phyloP scores from a whole-genome alignment of 23 tunicate species.

The Phallusia fumigata region DNA sequence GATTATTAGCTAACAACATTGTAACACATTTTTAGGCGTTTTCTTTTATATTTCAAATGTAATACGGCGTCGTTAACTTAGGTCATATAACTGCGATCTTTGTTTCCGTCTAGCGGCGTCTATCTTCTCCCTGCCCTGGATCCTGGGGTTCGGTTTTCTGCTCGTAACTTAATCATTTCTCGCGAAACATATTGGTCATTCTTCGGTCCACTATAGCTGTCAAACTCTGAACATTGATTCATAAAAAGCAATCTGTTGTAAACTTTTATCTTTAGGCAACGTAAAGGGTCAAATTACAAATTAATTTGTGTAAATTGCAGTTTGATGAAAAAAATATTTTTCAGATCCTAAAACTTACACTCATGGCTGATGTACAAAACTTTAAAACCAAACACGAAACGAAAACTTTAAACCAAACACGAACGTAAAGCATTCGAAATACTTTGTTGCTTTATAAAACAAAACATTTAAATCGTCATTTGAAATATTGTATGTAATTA shows the following conservation, averaged over 20 bases:
- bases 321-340: not conserved
- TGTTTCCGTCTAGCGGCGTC: not conserved
- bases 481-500: too few relatives aligned
- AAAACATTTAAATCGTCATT: too few relatives aligned
- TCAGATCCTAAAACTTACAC: not conserved
- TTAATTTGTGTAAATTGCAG: too few relatives aligned
- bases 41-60: not conserved
- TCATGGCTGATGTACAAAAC: too few relatives aligned
- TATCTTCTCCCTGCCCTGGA: constrained; percentile 8
- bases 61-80: not conserved
- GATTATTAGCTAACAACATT: too few relatives aligned
- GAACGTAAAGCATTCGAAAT: too few relatives aligned
- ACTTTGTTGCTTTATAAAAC: too few relatives aligned
- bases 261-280: too few relatives aligned
- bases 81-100: not conserved
- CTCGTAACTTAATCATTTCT: constrained; percentile 25
- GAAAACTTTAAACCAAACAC: too few relatives aligned
- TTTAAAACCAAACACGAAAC: too few relatives aligned
- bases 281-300: too few relatives aligned
- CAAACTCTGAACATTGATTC: constrained; percentile 21
- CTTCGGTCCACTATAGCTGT: constrained; percentile 28
- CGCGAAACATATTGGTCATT: constrained; percentile 49
- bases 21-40: not conserved
- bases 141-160: constrained; percentile 11
- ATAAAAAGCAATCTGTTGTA: too few relatives aligned